Conservation (phyloP, 2,888 invertebrate genomes). For the Galerucella pusilla region DNA sequence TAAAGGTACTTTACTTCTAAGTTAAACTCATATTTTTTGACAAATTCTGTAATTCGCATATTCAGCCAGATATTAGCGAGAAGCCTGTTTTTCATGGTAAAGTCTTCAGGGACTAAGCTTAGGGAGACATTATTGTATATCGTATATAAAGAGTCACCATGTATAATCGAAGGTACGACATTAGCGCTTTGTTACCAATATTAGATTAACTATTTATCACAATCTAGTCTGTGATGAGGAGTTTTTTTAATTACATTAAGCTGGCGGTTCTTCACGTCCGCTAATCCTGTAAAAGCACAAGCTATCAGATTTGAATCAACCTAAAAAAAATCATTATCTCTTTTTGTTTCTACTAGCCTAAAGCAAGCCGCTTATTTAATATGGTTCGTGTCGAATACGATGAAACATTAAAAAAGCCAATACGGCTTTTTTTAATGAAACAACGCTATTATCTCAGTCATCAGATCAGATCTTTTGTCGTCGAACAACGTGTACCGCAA, state of each 20-base stretch:
- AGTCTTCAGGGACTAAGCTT: too few relatives aligned
- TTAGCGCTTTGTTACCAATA: too few relatives aligned
- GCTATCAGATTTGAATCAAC: not conserved
- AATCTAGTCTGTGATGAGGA: not conserved
- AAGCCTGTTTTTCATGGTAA: too few relatives aligned
- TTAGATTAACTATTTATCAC: too few relatives aligned
- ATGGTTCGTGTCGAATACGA: conserved; percentile 16
- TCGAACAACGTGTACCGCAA: conserved; percentile 5
- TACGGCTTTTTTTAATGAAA: conserved; percentile 19
- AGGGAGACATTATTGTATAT: too few relatives aligned
- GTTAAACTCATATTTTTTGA: too few relatives aligned
- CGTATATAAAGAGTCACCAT: too few relatives aligned
- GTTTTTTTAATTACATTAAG: too few relatives aligned
- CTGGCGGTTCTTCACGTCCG: not conserved
- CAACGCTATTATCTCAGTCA: conserved; percentile 1
- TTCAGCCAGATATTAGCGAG: too few relatives aligned
- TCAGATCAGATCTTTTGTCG: conserved; percentile 10
- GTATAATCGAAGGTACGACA: too few relatives aligned
- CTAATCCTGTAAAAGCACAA: not conserved
- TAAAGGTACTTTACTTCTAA: too few relatives aligned
- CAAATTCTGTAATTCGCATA: too few relatives aligned
- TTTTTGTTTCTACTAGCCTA: not conserved
- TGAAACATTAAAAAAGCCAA: conserved; percentile 21
- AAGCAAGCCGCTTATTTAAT: conserved; percentile 5
- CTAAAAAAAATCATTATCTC: not conserved